Conservation (phyloP, 1,140 invertebrate species). For the Camponotus pennsylvanicus region DNA sequence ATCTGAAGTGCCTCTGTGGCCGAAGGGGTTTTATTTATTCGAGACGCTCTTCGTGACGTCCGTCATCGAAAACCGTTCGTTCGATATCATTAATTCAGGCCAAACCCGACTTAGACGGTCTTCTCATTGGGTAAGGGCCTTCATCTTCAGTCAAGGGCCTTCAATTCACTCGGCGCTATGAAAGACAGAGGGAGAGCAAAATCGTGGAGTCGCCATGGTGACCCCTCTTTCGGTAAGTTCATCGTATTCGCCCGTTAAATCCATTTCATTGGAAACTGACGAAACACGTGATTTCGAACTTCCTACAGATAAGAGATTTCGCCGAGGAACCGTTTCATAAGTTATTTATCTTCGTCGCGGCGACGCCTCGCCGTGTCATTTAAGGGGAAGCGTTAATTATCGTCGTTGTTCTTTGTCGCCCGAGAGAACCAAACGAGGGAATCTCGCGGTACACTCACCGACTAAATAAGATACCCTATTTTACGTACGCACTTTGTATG, state of each 20-base stretch:
- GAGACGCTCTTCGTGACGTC: slow-evolving; percentile 17
- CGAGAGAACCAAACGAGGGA: slow-evolving; percentile 7
- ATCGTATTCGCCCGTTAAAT: neutral
- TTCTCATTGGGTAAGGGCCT: slow-evolving; percentile 20
- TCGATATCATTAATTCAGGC: slow-evolving; percentile 59
- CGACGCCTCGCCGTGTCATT: slow-evolving; percentile 8
- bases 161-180: slow-evolving; percentile 30
- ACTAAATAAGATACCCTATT: slow-evolving; percentile 18
- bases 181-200: slow-evolving; percentile 6
- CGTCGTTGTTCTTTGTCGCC: slow-evolving; percentile 5
- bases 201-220: slow-evolving; percentile 50
- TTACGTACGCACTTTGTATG: slow-evolving; percentile 31
- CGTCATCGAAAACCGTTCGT: slow-evolving; percentile 43
- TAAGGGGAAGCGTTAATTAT: slow-evolving; percentile 47
- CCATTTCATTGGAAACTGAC: slow-evolving; percentile 16
- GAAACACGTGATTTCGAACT: slow-evolving; percentile 2
- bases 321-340: slow-evolving; percentile 2
- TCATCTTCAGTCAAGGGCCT: slow-evolving; percentile 40
- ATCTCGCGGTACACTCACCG: slow-evolving; percentile 9
- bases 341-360: slow-evolving; percentile 36
- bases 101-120: slow-evolving; percentile 40
- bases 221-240: slow-evolving; percentile 18
- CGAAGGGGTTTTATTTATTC: slow-evolving; percentile 14
- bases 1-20: neutral
- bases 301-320: neutral